Conservation (phyloP, 2,797 vertebrate genomes). For the Labeo calbasu region DNA sequence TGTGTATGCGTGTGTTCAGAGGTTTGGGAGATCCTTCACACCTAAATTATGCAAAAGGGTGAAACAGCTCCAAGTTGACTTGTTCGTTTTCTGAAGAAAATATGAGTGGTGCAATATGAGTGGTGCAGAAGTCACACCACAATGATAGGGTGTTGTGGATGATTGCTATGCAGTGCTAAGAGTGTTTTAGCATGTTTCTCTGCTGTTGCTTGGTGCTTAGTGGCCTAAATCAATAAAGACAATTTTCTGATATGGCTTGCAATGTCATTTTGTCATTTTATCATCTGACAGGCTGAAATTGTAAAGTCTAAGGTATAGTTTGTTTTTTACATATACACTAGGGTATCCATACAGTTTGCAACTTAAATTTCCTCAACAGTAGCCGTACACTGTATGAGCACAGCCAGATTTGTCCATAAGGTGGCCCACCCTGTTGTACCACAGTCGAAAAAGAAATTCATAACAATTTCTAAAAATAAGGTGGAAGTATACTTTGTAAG, state of each 20-base stretch:
- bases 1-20: background rate
- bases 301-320: background rate
- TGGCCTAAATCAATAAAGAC: background rate
- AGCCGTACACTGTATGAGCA: background rate
- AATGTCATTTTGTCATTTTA: background rate
- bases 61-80: constrained; percentile 5
- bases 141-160: background rate
- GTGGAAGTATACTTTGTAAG: too few species aligned
- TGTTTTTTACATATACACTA: background rate
- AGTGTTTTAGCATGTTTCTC: background rate
- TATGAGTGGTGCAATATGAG: constrained; percentile 18
- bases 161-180: constrained; percentile 15
- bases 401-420: background rate
- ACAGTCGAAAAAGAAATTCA: background rate
- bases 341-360: background rate
- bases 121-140: background rate
- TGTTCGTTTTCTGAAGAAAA: background rate
- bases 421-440: background rate
- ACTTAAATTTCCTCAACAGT: background rate
- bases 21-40: background rate
- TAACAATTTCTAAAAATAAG: too few species aligned
- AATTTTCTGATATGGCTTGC: background rate
- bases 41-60: constrained; percentile 8
- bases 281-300: background rate
- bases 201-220: background rate